Conservation (phyloP, 1,140 invertebrate species). For the Helicoverpa armigera region DNA sequence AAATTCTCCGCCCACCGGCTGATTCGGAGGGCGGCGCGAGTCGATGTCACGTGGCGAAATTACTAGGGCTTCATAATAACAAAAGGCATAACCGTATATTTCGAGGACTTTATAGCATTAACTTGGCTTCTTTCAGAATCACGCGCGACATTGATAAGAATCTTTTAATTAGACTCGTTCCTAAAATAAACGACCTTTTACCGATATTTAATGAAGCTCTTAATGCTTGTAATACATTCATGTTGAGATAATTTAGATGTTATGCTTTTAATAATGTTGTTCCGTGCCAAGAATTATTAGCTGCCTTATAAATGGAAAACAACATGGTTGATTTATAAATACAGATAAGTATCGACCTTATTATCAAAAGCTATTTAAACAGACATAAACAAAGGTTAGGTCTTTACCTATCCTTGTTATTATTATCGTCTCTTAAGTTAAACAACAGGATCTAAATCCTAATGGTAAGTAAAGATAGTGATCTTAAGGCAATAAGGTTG, state of each 20-base stretch:
- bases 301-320: not conserved
- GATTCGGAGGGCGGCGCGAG: constrained; percentile 52
- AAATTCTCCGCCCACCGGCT: constrained; percentile 59
- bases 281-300: constrained; percentile 15
- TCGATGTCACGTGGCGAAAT: constrained; percentile 59
- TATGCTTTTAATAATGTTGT: constrained; percentile 34
- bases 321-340: not conserved
- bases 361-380: not conserved
- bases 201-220: not conserved
- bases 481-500: too few species aligned
- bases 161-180: constrained; percentile 29
- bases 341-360: not conserved
- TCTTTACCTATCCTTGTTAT: too few species aligned
- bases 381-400: too few species aligned
- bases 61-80: constrained; percentile 66
- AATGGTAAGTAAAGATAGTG: too few species aligned
- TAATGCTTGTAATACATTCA: not conserved
- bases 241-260: constrained; percentile 1
- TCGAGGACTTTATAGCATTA: constrained; percentile 29
- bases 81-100: not conserved
- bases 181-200: constrained; percentile 42
- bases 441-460: too few species aligned
- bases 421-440: too few species aligned
- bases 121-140: constrained; percentile 11
- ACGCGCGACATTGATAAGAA: constrained; percentile 7